Percentiles rank a stretch among this genome's conserved stretches.
phyloP scores from a whole-genome alignment of 2,113 vertebrate genomes.

The Percina caprodes region DNA sequence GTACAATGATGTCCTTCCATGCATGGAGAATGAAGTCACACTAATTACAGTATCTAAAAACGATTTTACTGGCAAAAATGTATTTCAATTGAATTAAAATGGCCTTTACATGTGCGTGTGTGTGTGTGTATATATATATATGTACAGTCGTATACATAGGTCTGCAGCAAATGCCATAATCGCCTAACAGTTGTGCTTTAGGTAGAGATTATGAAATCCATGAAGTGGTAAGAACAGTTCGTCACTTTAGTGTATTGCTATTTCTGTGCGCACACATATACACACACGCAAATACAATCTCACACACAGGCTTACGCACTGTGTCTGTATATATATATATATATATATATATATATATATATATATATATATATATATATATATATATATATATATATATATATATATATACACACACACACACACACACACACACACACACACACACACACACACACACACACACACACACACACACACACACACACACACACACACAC shows the following conservation, averaged over 20 bases:
- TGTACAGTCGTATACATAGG: not conserved
- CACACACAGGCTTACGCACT: too few relatives aligned
- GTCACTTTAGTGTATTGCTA: slow-evolving; percentile 56
- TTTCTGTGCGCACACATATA: slow-evolving; percentile 4
- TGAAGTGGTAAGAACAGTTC: slow-evolving; percentile 50
- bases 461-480: too few relatives aligned
- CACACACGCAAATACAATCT: too few relatives aligned
- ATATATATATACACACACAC: too few relatives aligned
- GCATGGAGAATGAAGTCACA: not conserved
- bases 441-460: too few relatives aligned
- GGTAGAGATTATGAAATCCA: slow-evolving; percentile 61
- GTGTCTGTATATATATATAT: too few relatives aligned
- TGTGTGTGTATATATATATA: not conserved
- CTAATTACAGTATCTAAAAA: not conserved
- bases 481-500: too few relatives aligned
- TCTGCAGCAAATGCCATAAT: slow-evolving; percentile 64
- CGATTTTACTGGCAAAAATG: not conserved
- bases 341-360: too few relatives aligned
- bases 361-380: too few relatives aligned
- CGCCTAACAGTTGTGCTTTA: slow-evolving; percentile 54
- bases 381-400: too few relatives aligned
- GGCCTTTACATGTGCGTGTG: not conserved
- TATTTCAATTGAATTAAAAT: slow-evolving; percentile 12
- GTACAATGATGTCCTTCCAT: not conserved
- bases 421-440: too few relatives aligned